These are phyloP conservation scores for Ophthalmolycus amberensis DNA, from an alignment of 2,113 vertebrate species.

Conservation along the genomic window DNA sequence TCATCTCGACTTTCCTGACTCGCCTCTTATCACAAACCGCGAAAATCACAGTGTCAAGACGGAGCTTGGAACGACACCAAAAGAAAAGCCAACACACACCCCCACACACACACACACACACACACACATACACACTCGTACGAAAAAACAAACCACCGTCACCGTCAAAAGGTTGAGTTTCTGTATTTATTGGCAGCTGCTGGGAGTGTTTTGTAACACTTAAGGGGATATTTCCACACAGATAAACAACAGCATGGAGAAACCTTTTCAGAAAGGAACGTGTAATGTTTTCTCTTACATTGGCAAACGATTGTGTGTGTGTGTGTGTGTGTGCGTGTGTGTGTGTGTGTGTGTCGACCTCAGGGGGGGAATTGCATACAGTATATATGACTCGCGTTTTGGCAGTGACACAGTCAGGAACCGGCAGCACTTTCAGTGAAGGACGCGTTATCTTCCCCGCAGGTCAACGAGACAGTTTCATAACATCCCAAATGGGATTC, in stretches of 20 bases:
- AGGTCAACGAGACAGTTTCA: constrained; percentile 55
- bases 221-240: constrained; percentile 69
- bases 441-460: constrained; percentile 44
- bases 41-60: constrained; percentile 60
- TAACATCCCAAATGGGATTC: constrained; percentile 47
- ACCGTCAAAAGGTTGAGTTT: constrained; percentile 31
- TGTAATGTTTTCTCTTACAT: constrained; percentile 51
- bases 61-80: constrained; percentile 61
- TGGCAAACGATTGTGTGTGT: constrained; percentile 44
- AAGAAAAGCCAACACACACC: background rate
- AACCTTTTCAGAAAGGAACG: constrained; percentile 45
- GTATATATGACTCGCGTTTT: constrained; percentile 51
- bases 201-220: constrained; percentile 55
- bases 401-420: constrained; percentile 46
- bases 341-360: constrained; percentile 17
- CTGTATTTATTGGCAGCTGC: constrained; percentile 61
- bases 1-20: constrained; percentile 74
- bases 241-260: constrained; percentile 59
- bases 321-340: constrained; percentile 25
- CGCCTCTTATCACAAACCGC: constrained; percentile 70
- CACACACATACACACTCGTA: background rate
- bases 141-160: constrained; percentile 19
- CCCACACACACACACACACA: background rate
- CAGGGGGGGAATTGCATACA: constrained; percentile 30
- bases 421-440: constrained; percentile 43